Percentiles rank a stretch among this genome's conserved stretches.
phyloP scores from a whole-genome alignment of 30 jellyfish, hydroid and myxozoan genomes.

The Phacellophora camtschatica region DNA sequence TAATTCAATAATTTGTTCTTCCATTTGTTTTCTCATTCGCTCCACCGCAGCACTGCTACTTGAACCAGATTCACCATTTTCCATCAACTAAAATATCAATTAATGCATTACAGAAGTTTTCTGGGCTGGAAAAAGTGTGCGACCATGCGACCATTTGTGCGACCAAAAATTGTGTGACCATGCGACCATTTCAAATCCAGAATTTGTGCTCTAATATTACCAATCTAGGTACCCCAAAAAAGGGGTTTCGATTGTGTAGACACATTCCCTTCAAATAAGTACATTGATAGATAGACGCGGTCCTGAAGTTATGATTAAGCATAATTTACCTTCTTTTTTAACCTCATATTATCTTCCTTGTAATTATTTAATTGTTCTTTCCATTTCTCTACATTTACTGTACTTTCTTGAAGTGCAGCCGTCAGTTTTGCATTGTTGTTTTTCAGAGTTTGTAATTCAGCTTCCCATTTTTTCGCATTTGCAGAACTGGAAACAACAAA shows the following conservation, averaged over 20 bases:
- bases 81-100: constrained; percentile 20
- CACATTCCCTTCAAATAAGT: too few relatives aligned
- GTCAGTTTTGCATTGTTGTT: constrained; percentile 93
- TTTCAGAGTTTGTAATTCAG: constrained; percentile 88
- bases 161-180: too few relatives aligned
- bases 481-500: constrained; percentile 65
- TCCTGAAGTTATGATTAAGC: not conserved
- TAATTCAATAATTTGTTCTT: constrained; percentile 48
- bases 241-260: too few relatives aligned
- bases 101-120: too few relatives aligned
- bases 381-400: constrained; percentile 94
- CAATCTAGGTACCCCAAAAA: too few relatives aligned
- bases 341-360: constrained; percentile 81
- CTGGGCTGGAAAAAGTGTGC: too few relatives aligned
- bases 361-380: constrained; percentile 89
- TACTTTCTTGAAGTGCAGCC: constrained; percentile 96
- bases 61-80: constrained; percentile 29
- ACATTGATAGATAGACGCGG: too few relatives aligned
- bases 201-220: too few relatives aligned
- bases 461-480: constrained; percentile 95
- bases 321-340: constrained; percentile 67
- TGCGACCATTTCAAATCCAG: too few relatives aligned
- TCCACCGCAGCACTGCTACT: constrained; percentile 30
- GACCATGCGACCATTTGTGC: too few relatives aligned
- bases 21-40: constrained; percentile 53